Evolutionary conservation across 92 coral and sea anemone species (phyloP), one percentile per base, ranked within the genome.

Genomic region (Scolanthus callimorphus): DNA sequence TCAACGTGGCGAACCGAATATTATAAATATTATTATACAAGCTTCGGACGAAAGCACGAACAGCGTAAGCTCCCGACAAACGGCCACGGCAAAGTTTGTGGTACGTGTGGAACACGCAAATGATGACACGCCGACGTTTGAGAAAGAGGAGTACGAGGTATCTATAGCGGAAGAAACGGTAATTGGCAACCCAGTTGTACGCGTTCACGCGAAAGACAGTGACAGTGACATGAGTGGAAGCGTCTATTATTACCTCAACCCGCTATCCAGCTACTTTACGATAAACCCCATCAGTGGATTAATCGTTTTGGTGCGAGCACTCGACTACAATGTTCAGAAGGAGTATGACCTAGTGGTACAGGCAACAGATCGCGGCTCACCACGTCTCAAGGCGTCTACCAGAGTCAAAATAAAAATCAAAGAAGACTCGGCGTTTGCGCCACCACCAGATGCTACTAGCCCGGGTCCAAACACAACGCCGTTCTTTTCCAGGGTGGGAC

Each of bases 361-460:
- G 0, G 96, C 90, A 12, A 71, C 55, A 28, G 96, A 87, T 55
- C 71, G 80, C 26, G 96, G 96, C 13, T 29, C 28, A 15, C 82
- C 90, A 11, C 2, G 61, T 12, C 56, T 66, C 47, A 29, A 69
- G 31, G 17, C 85, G 1, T 46, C 86, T 4, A 67, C 74, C 22
- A 56, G 65, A 19, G 90, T 83, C 19, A 83, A 56, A 4, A 78
- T 87, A 28, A 73, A 56, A 25, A 76, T 87, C 11, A 28, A 52
- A 29, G n/a, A n/a, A n/a, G 96, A 87, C 51, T 39, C 71, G 10
- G 47, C 80, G 0, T 73, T 68, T 50, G 60, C 37, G n/a, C 89
- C 89, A 29, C 66, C 88, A 1, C 59, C 59, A 15, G 70, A 55
- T 22, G 55, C 69, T 0, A 28, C 73, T 17, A 50, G 56, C 27